Evolutionary conservation across 2,113 vertebrate genomes (phyloP).

Genomic region (Axis porcinus): DNA sequence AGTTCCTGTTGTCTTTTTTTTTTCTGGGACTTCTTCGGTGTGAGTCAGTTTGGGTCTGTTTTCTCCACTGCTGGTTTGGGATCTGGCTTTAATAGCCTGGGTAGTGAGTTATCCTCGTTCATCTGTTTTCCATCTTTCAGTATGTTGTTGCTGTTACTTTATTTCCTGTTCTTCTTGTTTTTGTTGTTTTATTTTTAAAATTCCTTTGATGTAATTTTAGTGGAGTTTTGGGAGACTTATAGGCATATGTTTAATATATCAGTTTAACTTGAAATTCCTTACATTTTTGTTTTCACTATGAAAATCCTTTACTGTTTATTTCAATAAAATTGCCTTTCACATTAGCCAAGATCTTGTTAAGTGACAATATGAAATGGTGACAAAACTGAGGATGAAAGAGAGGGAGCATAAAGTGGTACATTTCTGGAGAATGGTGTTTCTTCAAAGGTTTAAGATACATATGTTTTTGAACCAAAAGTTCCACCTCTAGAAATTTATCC

Average conservation of each 20-base stretch:
- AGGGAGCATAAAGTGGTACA: background rate
- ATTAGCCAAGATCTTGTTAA: background rate
- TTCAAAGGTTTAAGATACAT: background rate
- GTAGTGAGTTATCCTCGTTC: background rate
- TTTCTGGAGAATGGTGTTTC: constrained; percentile 1
- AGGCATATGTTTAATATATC: background rate
- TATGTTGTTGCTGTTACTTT: background rate
- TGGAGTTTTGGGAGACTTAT: background rate
- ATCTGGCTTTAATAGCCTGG: background rate
- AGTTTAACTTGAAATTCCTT: background rate
- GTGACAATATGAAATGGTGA: background rate
- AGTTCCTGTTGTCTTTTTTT: background rate
- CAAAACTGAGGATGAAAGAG: background rate
- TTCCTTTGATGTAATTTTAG: background rate
- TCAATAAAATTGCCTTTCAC: constrained; percentile 20
- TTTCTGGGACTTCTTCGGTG: background rate
- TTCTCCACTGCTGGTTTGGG: background rate
- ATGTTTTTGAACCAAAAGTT: background rate
- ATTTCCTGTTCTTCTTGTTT: background rate
- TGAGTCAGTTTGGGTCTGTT: background rate
- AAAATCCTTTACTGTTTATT: background rate
- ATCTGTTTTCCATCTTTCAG: background rate
- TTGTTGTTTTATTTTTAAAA: constrained; percentile 25
- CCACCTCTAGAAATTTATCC: background rate
- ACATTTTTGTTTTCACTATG: background rate